Evolutionary conservation across 2,113 vertebrate species (phyloP).

Genomic region (Megaceryle maxima): DNA sequence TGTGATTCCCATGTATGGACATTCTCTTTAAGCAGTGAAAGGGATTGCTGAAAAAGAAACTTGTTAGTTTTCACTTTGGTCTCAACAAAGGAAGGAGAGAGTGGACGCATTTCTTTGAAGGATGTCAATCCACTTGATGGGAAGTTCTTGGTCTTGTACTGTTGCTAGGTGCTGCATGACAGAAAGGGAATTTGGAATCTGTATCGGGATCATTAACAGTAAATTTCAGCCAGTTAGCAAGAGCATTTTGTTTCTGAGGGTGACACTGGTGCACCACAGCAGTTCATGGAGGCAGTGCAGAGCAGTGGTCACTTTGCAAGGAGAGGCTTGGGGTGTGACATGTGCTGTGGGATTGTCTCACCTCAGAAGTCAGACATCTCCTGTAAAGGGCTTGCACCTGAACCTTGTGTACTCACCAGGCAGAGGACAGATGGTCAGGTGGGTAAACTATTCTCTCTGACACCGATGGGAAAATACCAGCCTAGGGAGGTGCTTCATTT

Average conservation of each 20-base stretch:
- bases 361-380: not conserved
- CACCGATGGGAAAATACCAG: no score
- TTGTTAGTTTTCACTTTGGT: not conserved
- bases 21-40: not conserved
- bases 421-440: not conserved
- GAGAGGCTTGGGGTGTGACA: no score
- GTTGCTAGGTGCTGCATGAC: not conserved
- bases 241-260: not conserved
- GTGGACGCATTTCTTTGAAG: not conserved
- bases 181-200: not conserved
- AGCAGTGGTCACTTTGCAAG: not conserved
- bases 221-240: not conserved
- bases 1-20: not conserved
- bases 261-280: not conserved
- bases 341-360: not conserved
- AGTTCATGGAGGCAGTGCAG: not conserved
- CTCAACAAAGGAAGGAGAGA: not conserved
- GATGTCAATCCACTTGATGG: not conserved
- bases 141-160: not conserved
- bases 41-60: not conserved
- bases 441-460: not conserved
- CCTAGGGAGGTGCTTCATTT: not conserved
- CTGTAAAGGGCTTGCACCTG: not conserved
- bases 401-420: rapidly evolving
- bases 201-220: not conserved